These are phyloP conservation scores for Rhinolophus sinicus DNA, from an alignment of 2,113 vertebrate genomes.

Conservation along the genomic window DNA sequence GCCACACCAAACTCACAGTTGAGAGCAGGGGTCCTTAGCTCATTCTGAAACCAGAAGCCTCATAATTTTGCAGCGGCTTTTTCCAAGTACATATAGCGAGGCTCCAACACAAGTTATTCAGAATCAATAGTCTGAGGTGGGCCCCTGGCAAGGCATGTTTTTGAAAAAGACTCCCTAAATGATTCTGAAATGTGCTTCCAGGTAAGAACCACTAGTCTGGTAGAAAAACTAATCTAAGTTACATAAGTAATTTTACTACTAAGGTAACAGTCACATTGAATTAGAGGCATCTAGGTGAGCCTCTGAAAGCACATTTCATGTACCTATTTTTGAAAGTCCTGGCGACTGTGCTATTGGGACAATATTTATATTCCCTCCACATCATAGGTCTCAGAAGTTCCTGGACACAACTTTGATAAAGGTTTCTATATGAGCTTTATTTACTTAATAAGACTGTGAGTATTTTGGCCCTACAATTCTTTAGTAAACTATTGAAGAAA, in stretches of 20 bases:
- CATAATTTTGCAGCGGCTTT: not conserved
- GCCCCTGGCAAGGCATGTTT: not conserved
- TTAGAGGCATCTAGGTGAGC: not conserved
- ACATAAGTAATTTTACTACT: not conserved
- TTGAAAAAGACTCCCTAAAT: not conserved
- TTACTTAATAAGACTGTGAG: slow-evolving; percentile 68
- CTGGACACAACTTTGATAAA: slow-evolving; percentile 71
- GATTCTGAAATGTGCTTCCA: not conserved
- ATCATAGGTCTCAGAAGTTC: not conserved
- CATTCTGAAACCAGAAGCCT: not conserved
- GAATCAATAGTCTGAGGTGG: not conserved
- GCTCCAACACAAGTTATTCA: not conserved
- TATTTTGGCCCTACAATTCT: slow-evolving; percentile 70
- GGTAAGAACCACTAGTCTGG: not conserved
- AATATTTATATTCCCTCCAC: not conserved
- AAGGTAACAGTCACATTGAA: not conserved
- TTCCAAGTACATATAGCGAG: not conserved
- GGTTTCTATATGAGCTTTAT: slow-evolving; percentile 68
- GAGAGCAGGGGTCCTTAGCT: not conserved
- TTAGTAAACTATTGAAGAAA: slow-evolving; percentile 65
- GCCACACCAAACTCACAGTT: not conserved
- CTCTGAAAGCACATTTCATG: not conserved
- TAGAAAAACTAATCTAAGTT: not conserved
- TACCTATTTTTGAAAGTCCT: not conserved
- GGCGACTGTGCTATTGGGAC: not conserved